These are phyloP conservation scores for Cheilosia pagana DNA, from an alignment of 2,888 invertebrate species.

Conservation along the genomic window DNA sequence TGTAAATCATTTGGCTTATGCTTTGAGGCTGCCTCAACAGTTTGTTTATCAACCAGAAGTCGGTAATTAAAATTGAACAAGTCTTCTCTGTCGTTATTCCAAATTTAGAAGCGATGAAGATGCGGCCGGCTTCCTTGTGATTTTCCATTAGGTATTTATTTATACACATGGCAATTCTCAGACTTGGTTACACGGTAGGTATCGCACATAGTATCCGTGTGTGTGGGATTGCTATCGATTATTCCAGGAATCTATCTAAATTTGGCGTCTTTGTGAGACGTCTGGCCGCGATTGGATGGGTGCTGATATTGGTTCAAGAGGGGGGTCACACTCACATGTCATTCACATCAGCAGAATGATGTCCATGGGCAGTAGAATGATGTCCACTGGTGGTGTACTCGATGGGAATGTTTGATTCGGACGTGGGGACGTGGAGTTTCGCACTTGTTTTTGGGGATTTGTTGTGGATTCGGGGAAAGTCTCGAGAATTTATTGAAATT, in stretches of 20 bases:
- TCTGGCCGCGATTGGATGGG: neutral
- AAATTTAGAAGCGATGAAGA: slow-evolving; percentile 56
- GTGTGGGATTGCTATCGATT: slow-evolving; percentile 17
- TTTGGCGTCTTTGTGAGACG: slow-evolving; percentile 22
- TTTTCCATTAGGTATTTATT: slow-evolving; percentile 17
- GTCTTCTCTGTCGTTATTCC: slow-evolving; percentile 28
- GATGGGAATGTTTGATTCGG: slow-evolving; percentile 18
- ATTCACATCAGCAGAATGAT: slow-evolving; percentile 18
- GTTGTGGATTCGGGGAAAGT: slow-evolving; percentile 11
- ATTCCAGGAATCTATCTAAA: slow-evolving; percentile 32
- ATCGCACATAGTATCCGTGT: slow-evolving; percentile 1
- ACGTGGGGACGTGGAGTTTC: slow-evolving; percentile 1
- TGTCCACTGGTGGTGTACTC: slow-evolving; percentile 10
- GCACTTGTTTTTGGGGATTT: slow-evolving; percentile 1
- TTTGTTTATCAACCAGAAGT: slow-evolving; percentile 33
- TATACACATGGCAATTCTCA: neutral
- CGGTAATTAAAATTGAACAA: slow-evolving; percentile 57
- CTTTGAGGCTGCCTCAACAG: slow-evolving; percentile 3
- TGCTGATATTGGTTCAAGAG: slow-evolving; percentile 13
- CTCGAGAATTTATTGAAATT: slow-evolving; percentile 11
- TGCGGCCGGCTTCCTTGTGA: slow-evolving; percentile 41
- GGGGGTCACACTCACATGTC: slow-evolving; percentile 17
- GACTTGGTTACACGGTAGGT: neutral
- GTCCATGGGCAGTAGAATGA: slow-evolving; percentile 19
- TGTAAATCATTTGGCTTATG: slow-evolving; percentile 53